Evolutionary conservation across 2,888 invertebrate genomes (phyloP).

Genomic region (Lacanobia wlatinum): DNA sequence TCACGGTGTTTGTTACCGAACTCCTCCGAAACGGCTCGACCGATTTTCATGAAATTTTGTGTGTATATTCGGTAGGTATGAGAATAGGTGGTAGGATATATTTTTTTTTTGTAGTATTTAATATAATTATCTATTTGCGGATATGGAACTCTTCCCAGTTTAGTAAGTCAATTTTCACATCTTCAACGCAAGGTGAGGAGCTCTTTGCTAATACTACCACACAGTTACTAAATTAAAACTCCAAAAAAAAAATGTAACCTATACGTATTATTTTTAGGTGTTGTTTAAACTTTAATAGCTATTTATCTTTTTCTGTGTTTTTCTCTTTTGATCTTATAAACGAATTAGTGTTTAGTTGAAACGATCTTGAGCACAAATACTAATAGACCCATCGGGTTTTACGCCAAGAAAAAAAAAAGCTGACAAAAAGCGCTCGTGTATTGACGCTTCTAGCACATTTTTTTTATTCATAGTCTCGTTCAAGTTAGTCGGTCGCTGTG

Average conservation of each 20-base stretch:
- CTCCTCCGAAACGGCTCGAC: too few relatives aligned
- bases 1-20: too few relatives aligned
- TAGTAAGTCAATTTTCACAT: not conserved
- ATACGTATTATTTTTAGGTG: not conserved
- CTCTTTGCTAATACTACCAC: not conserved
- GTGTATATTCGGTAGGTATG: too few relatives aligned
- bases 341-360: constrained; percentile 22
- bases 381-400: constrained; percentile 18
- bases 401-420: constrained; percentile 24
- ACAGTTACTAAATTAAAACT: not conserved
- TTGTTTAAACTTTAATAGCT: not conserved
- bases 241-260: not conserved
- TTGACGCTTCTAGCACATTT: constrained; percentile 65
- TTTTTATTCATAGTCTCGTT: constrained; percentile 54
- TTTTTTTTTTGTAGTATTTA: too few relatives aligned
- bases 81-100: too few relatives aligned
- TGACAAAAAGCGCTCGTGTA: constrained; percentile 14
- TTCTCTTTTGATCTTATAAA: constrained; percentile 23
- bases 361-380: constrained; percentile 40
- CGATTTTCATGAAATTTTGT: too few relatives aligned
- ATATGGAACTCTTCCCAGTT: not conserved
- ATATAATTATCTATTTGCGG: too few relatives aligned
- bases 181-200: not conserved
- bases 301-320: not conserved
- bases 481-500: constrained; percentile 68